phyloP scores from a whole-genome alignment of 2,113 vertebrate genomes.

The Capra hircus region DNA sequence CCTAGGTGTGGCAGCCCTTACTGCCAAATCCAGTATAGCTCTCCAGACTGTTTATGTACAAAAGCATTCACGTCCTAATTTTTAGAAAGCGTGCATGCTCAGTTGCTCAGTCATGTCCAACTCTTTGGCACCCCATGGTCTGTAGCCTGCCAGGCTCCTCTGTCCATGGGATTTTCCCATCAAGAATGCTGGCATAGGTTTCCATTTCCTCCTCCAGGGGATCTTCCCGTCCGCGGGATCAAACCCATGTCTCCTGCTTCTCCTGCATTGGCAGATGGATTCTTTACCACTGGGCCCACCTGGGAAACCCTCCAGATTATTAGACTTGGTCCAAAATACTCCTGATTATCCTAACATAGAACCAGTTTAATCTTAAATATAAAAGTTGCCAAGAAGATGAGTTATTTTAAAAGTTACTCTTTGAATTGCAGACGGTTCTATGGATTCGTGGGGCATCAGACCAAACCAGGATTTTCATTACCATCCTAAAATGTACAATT shows the following conservation, averaged over 20 bases:
- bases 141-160: not conserved
- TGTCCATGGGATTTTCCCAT: not conserved
- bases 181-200: not conserved
- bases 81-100: not conserved
- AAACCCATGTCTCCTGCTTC: not conserved
- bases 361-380: not conserved
- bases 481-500: not conserved
- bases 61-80: not conserved
- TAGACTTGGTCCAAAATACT: not conserved
- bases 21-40: not conserved
- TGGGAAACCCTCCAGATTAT: not conserved
- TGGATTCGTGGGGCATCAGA: not conserved
- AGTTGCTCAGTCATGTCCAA: not conserved
- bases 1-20: not conserved
- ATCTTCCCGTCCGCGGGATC: not conserved
- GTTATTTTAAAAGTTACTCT: not conserved
- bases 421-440: not conserved
- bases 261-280: not conserved
- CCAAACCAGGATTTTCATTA: constrained; percentile 18
- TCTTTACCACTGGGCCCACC: not conserved
- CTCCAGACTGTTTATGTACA: not conserved
- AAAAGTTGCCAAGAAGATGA: not conserved
- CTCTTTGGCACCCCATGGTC: not conserved
- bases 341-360: not conserved
- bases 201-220: not conserved